Percentiles rank a stretch among this genome's conserved stretches.
These are phyloP conservation scores for Elymnias hypermnestra DNA, from an alignment of 1,140 invertebrate genomes.

Conservation along the genomic window DNA sequence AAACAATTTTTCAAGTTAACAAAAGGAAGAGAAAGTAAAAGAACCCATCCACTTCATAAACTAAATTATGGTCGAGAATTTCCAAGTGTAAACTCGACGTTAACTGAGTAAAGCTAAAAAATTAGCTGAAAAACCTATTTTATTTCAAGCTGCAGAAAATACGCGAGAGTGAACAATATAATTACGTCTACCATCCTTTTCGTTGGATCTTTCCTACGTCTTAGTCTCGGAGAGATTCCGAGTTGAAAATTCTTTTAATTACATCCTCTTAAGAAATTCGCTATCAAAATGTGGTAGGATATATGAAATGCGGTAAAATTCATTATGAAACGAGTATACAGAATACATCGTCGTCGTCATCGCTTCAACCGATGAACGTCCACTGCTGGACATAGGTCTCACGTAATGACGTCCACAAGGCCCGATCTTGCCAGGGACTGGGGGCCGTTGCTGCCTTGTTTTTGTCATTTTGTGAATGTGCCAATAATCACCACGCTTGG, in stretches of 20 bases:
- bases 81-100: constrained; percentile 20
- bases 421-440: no score
- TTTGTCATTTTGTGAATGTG: no score
- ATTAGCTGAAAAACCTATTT: constrained; percentile 44
- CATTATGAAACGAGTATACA: no score
- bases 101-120: constrained; percentile 19
- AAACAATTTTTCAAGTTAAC: no score
- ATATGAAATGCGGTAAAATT: no score
- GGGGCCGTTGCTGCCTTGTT: no score
- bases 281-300: no score
- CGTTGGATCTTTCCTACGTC: background rate
- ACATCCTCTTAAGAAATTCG: background rate
- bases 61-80: constrained; percentile 19
- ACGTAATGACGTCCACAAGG: no score
- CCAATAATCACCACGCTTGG: no score
- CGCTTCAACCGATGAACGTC: no score
- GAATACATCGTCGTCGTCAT: no score
- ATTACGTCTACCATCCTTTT: background rate
- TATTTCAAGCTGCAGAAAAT: constrained; percentile 21
- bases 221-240: background rate
- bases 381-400: no score
- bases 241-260: background rate
- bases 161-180: constrained; percentile 1
- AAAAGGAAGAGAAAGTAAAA: background rate
- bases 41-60: constrained; percentile 10